phyloP scores from a whole-genome alignment of 2,888 invertebrate genomes.

The Drosophila meridionalis region DNA sequence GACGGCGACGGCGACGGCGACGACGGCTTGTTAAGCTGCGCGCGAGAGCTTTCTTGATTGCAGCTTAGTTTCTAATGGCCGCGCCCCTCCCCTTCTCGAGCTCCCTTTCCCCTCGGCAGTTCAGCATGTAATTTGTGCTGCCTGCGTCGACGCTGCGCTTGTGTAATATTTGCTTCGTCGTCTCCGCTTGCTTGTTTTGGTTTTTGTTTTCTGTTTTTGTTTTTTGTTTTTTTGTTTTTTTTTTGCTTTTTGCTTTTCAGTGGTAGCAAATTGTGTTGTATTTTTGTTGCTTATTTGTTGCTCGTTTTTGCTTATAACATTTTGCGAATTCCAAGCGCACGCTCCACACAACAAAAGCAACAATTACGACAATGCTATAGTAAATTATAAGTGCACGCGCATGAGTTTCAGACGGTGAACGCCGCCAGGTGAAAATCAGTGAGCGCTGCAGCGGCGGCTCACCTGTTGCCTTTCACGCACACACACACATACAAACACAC shows the following conservation, averaged over 20 bases:
- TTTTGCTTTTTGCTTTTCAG: constrained; percentile 25
- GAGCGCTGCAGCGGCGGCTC: constrained; percentile 54
- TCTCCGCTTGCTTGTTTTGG: constrained; percentile 35
- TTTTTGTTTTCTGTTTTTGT: constrained; percentile 13
- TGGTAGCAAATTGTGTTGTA: constrained; percentile 41
- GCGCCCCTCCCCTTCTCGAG: background rate
- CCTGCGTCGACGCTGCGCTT: constrained; percentile 68
- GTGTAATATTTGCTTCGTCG: constrained; percentile 66
- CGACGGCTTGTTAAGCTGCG: constrained; percentile 29
- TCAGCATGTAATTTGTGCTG: constrained; percentile 41
- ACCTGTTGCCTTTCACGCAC: constrained; percentile 55
- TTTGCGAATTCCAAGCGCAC: constrained; percentile 76
- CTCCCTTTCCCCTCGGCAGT: background rate
- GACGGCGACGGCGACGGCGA: constrained; percentile 15
- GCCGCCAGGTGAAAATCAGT: constrained; percentile 68
- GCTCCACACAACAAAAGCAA: constrained; percentile 47
- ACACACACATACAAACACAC: constrained; percentile 3
- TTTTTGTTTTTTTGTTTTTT: constrained; percentile 15
- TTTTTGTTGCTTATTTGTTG: constrained; percentile 41
- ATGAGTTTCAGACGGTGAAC: constrained; percentile 23
- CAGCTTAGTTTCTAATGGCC: constrained; percentile 67
- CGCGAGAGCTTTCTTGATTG: constrained; percentile 74
- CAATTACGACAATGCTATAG: constrained; percentile 26
- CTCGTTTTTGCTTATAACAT: constrained; percentile 65
- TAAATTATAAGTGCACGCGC: constrained; percentile 46